phyloP scores from a whole-genome alignment of 2,113 vertebrate genomes.

The Sapajus apella region DNA sequence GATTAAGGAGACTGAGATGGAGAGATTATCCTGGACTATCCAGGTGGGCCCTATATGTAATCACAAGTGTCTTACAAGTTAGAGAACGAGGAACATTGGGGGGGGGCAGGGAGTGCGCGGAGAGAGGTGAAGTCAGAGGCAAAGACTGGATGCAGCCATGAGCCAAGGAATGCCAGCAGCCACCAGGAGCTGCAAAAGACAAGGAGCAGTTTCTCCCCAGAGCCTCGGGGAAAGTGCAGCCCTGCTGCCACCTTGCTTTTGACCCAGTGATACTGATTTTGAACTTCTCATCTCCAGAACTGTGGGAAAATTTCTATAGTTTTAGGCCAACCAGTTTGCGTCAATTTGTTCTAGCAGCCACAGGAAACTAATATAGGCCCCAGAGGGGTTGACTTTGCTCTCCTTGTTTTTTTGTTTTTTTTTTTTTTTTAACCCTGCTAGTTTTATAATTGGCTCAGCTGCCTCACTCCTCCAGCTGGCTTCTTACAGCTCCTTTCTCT shows the following conservation, averaged over 20 bases:
- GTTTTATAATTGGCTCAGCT: neutral
- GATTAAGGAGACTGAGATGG: neutral
- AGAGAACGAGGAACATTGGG: neutral
- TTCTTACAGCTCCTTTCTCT: neutral
- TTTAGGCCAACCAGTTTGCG: neutral
- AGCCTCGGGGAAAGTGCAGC: rapidly evolving
- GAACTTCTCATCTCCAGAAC: neutral
- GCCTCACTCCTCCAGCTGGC: neutral
- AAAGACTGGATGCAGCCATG: neutral
- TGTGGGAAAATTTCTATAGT: neutral
- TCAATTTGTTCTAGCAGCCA: neutral
- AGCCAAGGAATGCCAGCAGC: neutral
- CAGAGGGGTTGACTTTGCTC: neutral
- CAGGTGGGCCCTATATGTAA: neutral
- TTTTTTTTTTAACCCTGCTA: neutral
- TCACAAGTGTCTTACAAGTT: neutral
- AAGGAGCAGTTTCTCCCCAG: neutral
- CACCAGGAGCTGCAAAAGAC: neutral
- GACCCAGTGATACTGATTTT: neutral
- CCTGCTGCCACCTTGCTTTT: neutral
- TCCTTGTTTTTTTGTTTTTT: neutral
- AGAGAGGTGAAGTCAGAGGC: neutral
- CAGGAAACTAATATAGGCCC: neutral
- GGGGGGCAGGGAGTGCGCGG: no score
- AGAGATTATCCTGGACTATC: neutral